Base-by-base conservation (phyloP, 2,888 invertebrate species). In the Altica lythri region DNA sequence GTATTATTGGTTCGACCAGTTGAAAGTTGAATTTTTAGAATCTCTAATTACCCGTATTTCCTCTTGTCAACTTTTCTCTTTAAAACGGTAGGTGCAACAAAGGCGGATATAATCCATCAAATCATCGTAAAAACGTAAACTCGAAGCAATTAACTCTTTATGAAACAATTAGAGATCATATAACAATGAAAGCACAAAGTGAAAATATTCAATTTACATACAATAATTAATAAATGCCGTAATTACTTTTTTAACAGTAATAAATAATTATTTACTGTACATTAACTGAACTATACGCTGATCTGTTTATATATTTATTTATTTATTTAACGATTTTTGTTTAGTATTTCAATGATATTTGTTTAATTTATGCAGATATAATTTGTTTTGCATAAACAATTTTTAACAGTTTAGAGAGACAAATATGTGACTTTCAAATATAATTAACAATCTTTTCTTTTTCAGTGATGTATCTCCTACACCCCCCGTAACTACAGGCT, bases 401-500 rank as follows among this genome's bases (percentile, higher is more conserved):
- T n/a, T n/a, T n/a, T n/a, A n/a, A n/a, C n/a, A n/a, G n/a, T n/a
- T n/a, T n/a, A n/a, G n/a, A n/a, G n/a, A n/a, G n/a, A n/a, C n/a
- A n/a, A n/a, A n/a, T n/a, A n/a, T n/a, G n/a, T n/a, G n/a, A n/a
- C n/a, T 37, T 16, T 37, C 29, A 10, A 9, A 17, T 38, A 14
- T 6, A 10, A 9, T 9, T 16, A 35, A 48, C 2, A n/a, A 18
- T 35, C 50, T 57, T 57, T 59, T 68, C 77, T 78, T 72, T 81
- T 81, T 0, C 80, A 86, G 86, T 81, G 76, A 76, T 75, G 76
- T 72, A 68, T 68, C 75, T 60, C 70, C 86, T 82, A 83, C 85
- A 83, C 77, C 85, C 79, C 76, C 79, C 77, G 78, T 76, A 77
- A 77, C 82, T 75, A 80, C 80, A 71, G 81, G 82, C 75, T 83